phyloP scores from a whole-genome alignment of 2,888 invertebrate species.

The Elegia similella region DNA sequence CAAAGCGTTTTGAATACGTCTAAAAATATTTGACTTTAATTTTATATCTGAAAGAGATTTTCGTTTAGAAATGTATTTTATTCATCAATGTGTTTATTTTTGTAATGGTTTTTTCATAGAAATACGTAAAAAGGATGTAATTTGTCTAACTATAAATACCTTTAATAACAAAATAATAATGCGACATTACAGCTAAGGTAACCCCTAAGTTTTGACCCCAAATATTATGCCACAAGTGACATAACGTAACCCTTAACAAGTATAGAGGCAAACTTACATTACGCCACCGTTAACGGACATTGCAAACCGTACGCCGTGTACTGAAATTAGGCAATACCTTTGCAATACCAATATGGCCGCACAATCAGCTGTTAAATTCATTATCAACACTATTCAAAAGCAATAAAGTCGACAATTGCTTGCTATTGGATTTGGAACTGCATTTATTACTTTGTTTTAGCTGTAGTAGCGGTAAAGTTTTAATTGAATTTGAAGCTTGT shows the following conservation, averaged over 20 bases:
- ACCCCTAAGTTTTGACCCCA: slow-evolving; percentile 2
- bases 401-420: slow-evolving; percentile 19
- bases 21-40: too few relatives aligned
- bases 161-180: background rate
- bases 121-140: too few relatives aligned
- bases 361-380: slow-evolving; percentile 10
- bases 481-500: slow-evolving; percentile 14
- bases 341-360: slow-evolving; percentile 20
- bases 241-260: slow-evolving; percentile 24
- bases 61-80: too few relatives aligned
- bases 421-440: background rate
- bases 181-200: background rate
- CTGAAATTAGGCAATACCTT: slow-evolving; percentile 37
- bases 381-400: slow-evolving; percentile 16
- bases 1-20: too few relatives aligned
- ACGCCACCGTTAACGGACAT: slow-evolving; percentile 41
- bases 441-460: slow-evolving; percentile 7
- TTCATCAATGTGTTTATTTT: too few relatives aligned
- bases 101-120: too few relatives aligned
- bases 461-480: background rate
- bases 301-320: slow-evolving; percentile 37
- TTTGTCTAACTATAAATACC: too few relatives aligned
- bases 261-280: slow-evolving; percentile 39
- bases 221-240: slow-evolving; percentile 19
- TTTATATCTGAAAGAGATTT: too few relatives aligned